Evolutionary conservation across 2,113 vertebrate genomes (phyloP).

Genomic region (Siniperca chuatsi): DNA sequence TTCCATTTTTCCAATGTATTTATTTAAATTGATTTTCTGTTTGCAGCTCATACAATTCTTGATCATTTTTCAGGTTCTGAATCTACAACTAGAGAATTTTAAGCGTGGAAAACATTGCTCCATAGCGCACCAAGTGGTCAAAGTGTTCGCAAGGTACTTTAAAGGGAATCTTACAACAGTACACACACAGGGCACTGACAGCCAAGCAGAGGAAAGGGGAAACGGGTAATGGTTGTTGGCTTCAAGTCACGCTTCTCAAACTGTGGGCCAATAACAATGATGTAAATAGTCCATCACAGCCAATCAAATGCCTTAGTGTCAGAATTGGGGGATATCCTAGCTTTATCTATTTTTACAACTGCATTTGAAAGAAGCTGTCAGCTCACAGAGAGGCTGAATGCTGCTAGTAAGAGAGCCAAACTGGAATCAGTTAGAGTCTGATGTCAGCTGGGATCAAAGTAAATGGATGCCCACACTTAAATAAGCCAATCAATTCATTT

Average conservation of each 20-base stretch:
- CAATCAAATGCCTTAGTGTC: slow-evolving; percentile 40
- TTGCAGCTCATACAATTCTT: neutral
- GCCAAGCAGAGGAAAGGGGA: slow-evolving; percentile 25
- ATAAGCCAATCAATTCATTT: slow-evolving; percentile 29
- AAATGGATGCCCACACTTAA: slow-evolving; percentile 23
- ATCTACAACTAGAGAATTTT: neutral
- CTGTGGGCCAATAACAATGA: slow-evolving; percentile 48
- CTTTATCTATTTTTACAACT: slow-evolving; percentile 56
- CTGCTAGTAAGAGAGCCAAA: slow-evolving; percentile 26
- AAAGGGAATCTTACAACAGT: neutral
- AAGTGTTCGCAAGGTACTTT: neutral
- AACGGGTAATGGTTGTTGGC: slow-evolving; percentile 47
- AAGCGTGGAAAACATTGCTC: neutral
- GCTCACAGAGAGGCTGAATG: slow-evolving; percentile 29
- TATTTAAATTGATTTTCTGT: neutral
- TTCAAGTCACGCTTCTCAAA: slow-evolving; percentile 26
- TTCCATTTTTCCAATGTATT: neutral
- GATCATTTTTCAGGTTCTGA: neutral
- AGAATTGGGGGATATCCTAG: slow-evolving; percentile 24
- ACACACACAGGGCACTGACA: slow-evolving; percentile 19
- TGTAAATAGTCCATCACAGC: slow-evolving; percentile 46
- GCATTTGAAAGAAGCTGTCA: slow-evolving; percentile 50
- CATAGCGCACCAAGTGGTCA: neutral
- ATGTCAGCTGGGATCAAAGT: slow-evolving; percentile 47
- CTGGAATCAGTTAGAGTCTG: slow-evolving; percentile 26